Evolutionary conservation across 2,113 vertebrate genomes (phyloP).

Genomic region (Toxostoma redivivum): DNA sequence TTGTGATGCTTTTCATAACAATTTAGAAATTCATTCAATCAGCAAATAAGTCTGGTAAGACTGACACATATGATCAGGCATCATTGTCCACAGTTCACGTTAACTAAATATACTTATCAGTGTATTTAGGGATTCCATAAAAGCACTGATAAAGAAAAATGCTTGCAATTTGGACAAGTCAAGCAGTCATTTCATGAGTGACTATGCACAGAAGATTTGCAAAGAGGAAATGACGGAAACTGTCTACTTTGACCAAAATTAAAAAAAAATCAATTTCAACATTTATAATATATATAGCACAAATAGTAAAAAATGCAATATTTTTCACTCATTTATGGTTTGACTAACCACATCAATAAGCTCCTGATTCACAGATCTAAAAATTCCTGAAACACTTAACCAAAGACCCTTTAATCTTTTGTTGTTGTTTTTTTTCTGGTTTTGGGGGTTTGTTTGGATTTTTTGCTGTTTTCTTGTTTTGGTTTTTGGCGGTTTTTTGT

Average conservation of each 20-base stretch:
- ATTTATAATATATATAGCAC: background rate
- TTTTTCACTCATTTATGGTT: background rate
- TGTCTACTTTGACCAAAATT: background rate
- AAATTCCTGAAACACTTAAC: background rate
- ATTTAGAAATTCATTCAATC: background rate
- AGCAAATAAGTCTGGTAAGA: background rate
- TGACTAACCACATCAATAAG: background rate
- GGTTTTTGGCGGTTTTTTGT: background rate
- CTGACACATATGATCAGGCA: background rate
- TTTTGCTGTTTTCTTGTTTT: background rate
- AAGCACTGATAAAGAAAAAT: background rate
- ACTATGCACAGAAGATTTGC: background rate
- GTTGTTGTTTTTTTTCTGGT: background rate
- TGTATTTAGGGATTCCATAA: background rate
- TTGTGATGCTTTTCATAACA: background rate
- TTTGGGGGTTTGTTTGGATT: background rate
- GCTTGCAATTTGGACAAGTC: background rate
- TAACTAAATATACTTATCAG: background rate
- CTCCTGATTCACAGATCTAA: background rate
- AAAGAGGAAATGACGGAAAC: background rate
- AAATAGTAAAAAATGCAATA: background rate
- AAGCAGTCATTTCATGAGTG: background rate
- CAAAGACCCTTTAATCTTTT: background rate
- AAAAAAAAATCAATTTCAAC: background rate
- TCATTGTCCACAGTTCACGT: background rate